These are phyloP conservation scores for Carterocephalus palaemon DNA, from an alignment of 2,888 invertebrate genomes.

Conservation along the genomic window DNA sequence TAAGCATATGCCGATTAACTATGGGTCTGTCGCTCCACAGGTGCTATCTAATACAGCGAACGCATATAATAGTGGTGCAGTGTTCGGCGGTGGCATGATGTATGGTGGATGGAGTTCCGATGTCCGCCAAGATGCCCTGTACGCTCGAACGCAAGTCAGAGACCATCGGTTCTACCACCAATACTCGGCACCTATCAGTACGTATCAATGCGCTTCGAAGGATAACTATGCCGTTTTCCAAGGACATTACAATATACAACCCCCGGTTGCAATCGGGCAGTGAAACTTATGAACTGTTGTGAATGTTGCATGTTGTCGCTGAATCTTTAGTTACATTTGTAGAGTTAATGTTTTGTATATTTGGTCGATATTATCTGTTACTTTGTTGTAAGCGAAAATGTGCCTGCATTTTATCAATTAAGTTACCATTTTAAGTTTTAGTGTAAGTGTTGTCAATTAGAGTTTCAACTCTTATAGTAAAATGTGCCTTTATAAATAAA, in stretches of 20 bases:
- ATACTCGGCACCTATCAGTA: slow-evolving; percentile 54
- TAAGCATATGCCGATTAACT: slow-evolving; percentile 50
- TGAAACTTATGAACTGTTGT: slow-evolving; percentile 32
- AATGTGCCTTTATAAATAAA: slow-evolving; percentile 14
- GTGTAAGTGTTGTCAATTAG: slow-evolving; percentile 20
- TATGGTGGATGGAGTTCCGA: slow-evolving; percentile 60
- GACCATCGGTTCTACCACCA: slow-evolving; percentile 66
- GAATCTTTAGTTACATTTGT: background rate
- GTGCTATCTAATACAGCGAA: slow-evolving; percentile 43
- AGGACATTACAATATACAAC: slow-evolving; percentile 71
- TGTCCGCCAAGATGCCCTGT: slow-evolving; percentile 57
- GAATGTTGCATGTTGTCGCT: background rate
- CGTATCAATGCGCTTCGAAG: slow-evolving; percentile 70
- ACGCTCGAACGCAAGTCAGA: slow-evolving; percentile 50
- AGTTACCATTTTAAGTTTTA: slow-evolving; percentile 32
- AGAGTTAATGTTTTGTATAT: slow-evolving; percentile 32
- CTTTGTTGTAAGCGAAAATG: slow-evolving; percentile 10
- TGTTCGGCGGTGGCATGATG: slow-evolving; percentile 49
- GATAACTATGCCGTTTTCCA: slow-evolving; percentile 73
- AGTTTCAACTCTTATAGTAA: slow-evolving; percentile 28
- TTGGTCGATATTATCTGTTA: slow-evolving; percentile 2
- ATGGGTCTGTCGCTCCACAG: slow-evolving; percentile 54
- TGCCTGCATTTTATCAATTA: slow-evolving; percentile 15
- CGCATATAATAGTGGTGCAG: slow-evolving; percentile 47
- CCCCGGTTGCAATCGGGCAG: slow-evolving; percentile 70